Conservation (phyloP, 2,888 invertebrate species). For the Chrysina gloriosa region DNA sequence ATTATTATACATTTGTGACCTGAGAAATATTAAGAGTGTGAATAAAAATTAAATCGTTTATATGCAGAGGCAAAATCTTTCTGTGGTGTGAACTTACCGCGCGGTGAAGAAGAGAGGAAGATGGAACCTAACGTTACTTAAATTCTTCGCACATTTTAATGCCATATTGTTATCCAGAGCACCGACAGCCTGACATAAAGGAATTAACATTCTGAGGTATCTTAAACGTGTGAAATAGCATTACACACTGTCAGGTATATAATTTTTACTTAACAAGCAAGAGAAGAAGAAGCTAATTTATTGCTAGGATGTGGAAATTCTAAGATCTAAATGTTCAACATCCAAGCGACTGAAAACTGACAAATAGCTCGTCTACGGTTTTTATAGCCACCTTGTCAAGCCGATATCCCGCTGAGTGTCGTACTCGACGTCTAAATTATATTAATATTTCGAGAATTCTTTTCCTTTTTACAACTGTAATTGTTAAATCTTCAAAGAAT, state of each 20-base stretch:
- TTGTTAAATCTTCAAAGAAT: slow-evolving; percentile 31
- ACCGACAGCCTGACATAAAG: slow-evolving; percentile 12
- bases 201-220: slow-evolving; percentile 38
- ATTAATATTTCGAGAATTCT: slow-evolving; percentile 45
- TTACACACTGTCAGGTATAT: slow-evolving; percentile 49
- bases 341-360: slow-evolving; percentile 46
- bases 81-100: slow-evolving; percentile 28
- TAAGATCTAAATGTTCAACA: slow-evolving; percentile 41
- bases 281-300: slow-evolving; percentile 43
- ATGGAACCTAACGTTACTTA: slow-evolving; percentile 36
- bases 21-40: slow-evolving; percentile 1
- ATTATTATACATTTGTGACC: slow-evolving; percentile 24
- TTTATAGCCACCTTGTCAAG: slow-evolving; percentile 48
- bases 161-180: slow-evolving; percentile 34
- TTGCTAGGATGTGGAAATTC: slow-evolving; percentile 34
- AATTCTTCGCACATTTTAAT: slow-evolving; percentile 37
- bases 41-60: slow-evolving; percentile 34
- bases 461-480: slow-evolving; percentile 26
- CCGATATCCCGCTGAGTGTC: slow-evolving; percentile 49
- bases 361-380: slow-evolving; percentile 47
- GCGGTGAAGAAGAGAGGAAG: slow-evolving; percentile 11
- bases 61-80: slow-evolving; percentile 18
- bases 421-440: slow-evolving; percentile 48
- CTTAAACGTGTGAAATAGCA: slow-evolving; percentile 46
- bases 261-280: slow-evolving; percentile 47